Evolutionary conservation across 2,888 invertebrate species (phyloP), one percentile per base, ranked within the genome.

Genomic region (Megamerina dolium): DNA sequence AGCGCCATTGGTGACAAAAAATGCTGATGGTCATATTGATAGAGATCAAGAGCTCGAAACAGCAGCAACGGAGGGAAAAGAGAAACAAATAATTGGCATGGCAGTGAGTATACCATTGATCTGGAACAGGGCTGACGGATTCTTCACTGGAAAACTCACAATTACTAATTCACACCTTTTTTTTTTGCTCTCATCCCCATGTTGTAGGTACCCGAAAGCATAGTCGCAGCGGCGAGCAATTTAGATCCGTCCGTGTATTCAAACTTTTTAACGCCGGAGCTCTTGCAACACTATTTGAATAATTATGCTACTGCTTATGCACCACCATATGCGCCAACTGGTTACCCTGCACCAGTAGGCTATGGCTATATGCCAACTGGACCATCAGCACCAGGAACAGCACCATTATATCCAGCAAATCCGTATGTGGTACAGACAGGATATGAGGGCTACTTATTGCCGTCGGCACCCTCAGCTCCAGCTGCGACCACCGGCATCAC

Each of bases 401-500:
- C 57, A 1, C 58, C 64, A 1, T 52, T 58, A 9, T 66, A 63
- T 52, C 66, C 66, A 1, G 56, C n/a, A n/a, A 23, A 59, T 0
- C 64, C 68, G 3, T 69, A 64, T 49, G 60, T 64, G 12, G 61
- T 72, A 14, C 72, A 72, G 52, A 68, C 70, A 0, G 72, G 70
- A 12, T 74, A 73, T 42, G 74, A 74, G 49, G 73, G 72, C 17
- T 74, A 68, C 42, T 57, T 73, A 23, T 63, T 73, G 38, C 74
- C 74, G 4, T 27, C 51, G 51, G 6, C 48, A 40, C n/a, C n/a
- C n/a, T 18, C 48, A 49, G 18, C 49, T 39, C 30, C 54, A 46
- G 10, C 50, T 46, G n/a, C 54, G 37, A 36, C 42, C 45, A 39
- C 41, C 45, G 30, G 53, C 48, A 37, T 50, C 13, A 52, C 41